These are phyloP conservation scores for Lordiphosa clarofinis DNA, from an alignment of 1,140 invertebrate species.

Conservation along the genomic window DNA sequence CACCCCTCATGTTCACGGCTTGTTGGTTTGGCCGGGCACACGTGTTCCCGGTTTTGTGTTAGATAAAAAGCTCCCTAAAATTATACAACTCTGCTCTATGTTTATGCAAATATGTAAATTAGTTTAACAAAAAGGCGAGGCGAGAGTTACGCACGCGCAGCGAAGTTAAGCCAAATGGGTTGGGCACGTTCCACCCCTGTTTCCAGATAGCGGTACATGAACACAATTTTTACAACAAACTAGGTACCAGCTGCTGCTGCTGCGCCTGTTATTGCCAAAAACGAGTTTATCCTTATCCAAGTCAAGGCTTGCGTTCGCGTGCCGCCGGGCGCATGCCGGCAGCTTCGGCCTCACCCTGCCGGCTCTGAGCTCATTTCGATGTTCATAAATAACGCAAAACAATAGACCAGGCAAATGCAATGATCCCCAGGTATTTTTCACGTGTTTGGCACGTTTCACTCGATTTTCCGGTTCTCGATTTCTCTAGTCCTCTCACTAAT, in stretches of 20 bases:
- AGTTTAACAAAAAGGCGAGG: slow-evolving; percentile 26
- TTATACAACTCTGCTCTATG: slow-evolving; percentile 21
- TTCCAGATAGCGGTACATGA: slow-evolving; percentile 35
- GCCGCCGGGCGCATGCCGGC: slow-evolving; percentile 19
- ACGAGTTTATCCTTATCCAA: slow-evolving; percentile 67
- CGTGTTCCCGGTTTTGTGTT: no score
- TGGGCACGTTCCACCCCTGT: slow-evolving; percentile 54
- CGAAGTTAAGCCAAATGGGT: slow-evolving; percentile 27
- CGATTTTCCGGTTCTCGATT: slow-evolving; percentile 86
- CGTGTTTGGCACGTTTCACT: slow-evolving; percentile 89
- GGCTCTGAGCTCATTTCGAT: slow-evolving; percentile 52
- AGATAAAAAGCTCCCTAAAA: slow-evolving; percentile 51
- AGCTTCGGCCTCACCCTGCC: no score
- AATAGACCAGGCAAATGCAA: slow-evolving; percentile 40
- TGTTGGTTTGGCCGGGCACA: slow-evolving; percentile 47
- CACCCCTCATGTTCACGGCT: slow-evolving; percentile 52
- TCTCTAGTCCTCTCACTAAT: slow-evolving; percentile 37
- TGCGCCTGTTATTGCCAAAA: slow-evolving; percentile 52
- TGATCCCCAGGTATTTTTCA: slow-evolving; percentile 92
- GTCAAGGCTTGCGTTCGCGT: slow-evolving; percentile 38
- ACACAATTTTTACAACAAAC: no score
- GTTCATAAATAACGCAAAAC: slow-evolving; percentile 67
- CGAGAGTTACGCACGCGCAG: slow-evolving; percentile 54
- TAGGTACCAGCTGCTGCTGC: slow-evolving; percentile 36
- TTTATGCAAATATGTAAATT: slow-evolving; percentile 52